Evolutionary conservation across 2,797 vertebrate genomes (phyloP), one percentile per base, ranked within the genome.

Genomic region (Brotula barbata): DNA sequence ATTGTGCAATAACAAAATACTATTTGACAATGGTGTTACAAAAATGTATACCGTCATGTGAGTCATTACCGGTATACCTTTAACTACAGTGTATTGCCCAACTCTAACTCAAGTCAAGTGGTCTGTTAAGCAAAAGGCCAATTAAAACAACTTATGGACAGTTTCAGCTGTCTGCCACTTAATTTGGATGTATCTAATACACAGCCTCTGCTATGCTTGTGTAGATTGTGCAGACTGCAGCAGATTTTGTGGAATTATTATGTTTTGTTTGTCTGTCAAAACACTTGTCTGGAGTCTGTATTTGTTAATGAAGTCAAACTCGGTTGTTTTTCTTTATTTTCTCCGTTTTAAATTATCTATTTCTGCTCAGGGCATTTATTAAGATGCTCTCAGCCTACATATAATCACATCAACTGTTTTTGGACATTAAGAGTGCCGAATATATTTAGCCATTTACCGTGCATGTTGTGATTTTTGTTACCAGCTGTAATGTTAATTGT

Each of bases 91-190:
- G n/a, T n/a, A n/a, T n/a, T n/a, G n/a, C n/a, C n/a, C n/a, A n/a
- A n/a, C n/a, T n/a, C n/a, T n/a, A n/a, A n/a, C n/a, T n/a, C n/a
- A n/a, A n/a, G n/a, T n/a, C 50, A 61, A 77, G 49, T 61, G 57
- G 54, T 47, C 47, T 77, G 69, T 59, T 63, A 20, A 56, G 33
- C 57, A 73, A 80, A 53, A 31, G 45, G 44, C 60, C 82, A 83
- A 88, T 82, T 85, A 60, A 86, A 87, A 86, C 75, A 84, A 77
- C 83, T 81, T 42, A n/a, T n/a, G n/a, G n/a, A n/a, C n/a, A n/a
- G n/a, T n/a, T n/a, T n/a, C n/a, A n/a, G n/a, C n/a, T n/a, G n/a
- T n/a, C n/a, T 55, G 25, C 61, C 34, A 37, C 15, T 21, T 50
- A 47, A 52, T 41, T 70, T 70, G 17, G 2, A 23, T 21, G 6